Evolutionary conservation across 2,888 invertebrate genomes (phyloP), one percentile per base, ranked within the genome.

Genomic region (Drosophila algonquin): DNA sequence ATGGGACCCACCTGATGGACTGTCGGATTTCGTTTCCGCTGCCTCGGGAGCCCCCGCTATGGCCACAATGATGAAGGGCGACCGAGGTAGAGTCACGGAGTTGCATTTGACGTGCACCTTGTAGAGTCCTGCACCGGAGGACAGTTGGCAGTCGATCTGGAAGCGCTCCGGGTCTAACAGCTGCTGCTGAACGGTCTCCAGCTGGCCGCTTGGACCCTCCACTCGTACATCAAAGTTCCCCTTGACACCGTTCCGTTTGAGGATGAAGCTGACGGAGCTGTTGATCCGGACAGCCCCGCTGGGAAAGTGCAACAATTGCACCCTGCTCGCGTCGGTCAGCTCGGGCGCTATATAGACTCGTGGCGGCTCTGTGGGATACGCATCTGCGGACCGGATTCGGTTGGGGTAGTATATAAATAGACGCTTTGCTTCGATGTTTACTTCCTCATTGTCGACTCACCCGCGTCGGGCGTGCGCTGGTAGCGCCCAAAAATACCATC

Each of bases 201-300:
- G 75, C 30, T 77, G 81, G 12, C 90, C 91, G 2, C 81, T 86
- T 53, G 92, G 92, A 63, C 79, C 89, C 78, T 92, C 92, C 7
- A 91, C 52, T 75, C 91, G 91, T 18, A 90, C 90, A 79, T 91
- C 91, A 59, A 92, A 91, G 60, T 92, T 91, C 6, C 91, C 92
- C 72, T 91, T 90, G 10, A 91, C 90, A 1, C 92, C 91, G 74
- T 91, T 91, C 1, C 90, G 87, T 56, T 90, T 91, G 27, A 92
- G 85, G 18, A 90, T 77, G 40, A 92, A 92, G 40, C 80, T 82
- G 1, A 90, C 77, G 8, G 83, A 74, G 40, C 84, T 82, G 50
- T 90, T 87, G 10, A 83, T 72, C 8, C 81, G 84, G 30, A 92
- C 73, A 3, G 90, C 91, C 12, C 91, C 91, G 68, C 87, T 91